These are phyloP conservation scores for Turritopsis dohrnii DNA, from an alignment of 30 jellyfish, hydroid and myxozoan genomes.

Conservation along the genomic window DNA sequence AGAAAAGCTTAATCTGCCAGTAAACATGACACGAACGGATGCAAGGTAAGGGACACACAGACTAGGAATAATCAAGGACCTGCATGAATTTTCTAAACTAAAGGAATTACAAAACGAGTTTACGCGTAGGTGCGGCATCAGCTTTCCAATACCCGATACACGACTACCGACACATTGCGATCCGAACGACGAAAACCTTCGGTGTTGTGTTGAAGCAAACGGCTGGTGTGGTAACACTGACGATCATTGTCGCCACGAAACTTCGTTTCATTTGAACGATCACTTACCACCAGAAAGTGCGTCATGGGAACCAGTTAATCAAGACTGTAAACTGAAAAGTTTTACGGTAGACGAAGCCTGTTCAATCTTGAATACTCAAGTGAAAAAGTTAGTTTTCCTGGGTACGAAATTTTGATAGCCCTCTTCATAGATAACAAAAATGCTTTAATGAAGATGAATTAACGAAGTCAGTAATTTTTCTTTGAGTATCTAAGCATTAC, in stretches of 20 bases:
- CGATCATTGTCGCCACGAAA: conserved; percentile 37
- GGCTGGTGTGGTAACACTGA: conserved; percentile 68
- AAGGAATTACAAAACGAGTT: too few relatives aligned
- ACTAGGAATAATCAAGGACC: too few relatives aligned
- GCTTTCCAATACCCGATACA: conserved; percentile 32
- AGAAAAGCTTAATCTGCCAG: background rate
- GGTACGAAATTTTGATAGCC: conserved; percentile 28
- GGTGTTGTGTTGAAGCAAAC: conserved; percentile 51
- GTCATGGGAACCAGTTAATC: conserved; percentile 37
- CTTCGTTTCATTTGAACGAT: conserved; percentile 19
- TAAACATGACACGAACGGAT: conserved; percentile 24
- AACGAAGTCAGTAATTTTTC: too few relatives aligned
- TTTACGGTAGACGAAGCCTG: conserved; percentile 36
- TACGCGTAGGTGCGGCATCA: conserved; percentile 49
- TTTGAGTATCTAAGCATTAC: too few relatives aligned
- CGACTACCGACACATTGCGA: conserved; percentile 46
- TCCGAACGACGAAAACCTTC: conserved; percentile 12
- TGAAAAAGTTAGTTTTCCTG: conserved; percentile 32
- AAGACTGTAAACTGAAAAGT: conserved; percentile 27
- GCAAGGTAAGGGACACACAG: conserved; percentile 16
- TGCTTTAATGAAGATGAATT: too few relatives aligned
- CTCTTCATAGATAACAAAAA: background rate
- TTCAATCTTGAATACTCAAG: conserved; percentile 22
- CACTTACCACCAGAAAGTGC: conserved; percentile 37
- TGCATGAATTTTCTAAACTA: too few relatives aligned